Evolutionary conservation across 2,888 invertebrate genomes (phyloP).

Genomic region (Sepiola atlantica): DNA sequence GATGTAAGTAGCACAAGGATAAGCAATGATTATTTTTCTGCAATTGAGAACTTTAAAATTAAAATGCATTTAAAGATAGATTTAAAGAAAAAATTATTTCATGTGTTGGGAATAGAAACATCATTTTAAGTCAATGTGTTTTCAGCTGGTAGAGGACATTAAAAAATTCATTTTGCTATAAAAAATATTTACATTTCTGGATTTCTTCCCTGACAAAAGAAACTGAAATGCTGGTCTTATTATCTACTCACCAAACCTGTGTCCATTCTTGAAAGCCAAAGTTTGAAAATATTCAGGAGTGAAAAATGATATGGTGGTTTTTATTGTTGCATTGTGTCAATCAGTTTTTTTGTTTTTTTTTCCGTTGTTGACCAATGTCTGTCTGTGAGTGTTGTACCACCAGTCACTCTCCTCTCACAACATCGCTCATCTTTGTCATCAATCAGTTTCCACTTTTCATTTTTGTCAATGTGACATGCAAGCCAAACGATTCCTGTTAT

Average conservation of each 20-base stretch:
- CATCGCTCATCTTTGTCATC: neutral
- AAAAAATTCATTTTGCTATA: too few species aligned
- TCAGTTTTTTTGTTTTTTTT: neutral
- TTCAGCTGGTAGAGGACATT: too few species aligned
- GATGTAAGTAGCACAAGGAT: too few species aligned
- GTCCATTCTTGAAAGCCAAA: neutral
- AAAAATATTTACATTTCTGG: too few species aligned
- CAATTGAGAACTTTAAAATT: too few species aligned
- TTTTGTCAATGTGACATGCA: slow-evolving; percentile 14
- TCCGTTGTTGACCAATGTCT: neutral
- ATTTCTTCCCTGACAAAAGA: too few species aligned
- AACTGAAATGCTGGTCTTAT: neutral
- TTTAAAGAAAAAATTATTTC: too few species aligned
- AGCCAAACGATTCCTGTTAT: neutral
- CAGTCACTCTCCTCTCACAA: neutral
- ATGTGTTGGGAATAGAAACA: too few species aligned
- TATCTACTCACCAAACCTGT: neutral
- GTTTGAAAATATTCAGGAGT: neutral
- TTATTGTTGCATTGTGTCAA: neutral
- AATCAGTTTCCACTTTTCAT: neutral
- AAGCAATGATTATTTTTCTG: too few species aligned
- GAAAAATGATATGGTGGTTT: neutral
- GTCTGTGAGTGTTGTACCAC: neutral
- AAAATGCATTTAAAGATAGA: too few species aligned
- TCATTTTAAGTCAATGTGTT: too few species aligned